Conservation (phyloP, 2,113 vertebrate genomes). For the Dascyllus trimaculatus region DNA sequence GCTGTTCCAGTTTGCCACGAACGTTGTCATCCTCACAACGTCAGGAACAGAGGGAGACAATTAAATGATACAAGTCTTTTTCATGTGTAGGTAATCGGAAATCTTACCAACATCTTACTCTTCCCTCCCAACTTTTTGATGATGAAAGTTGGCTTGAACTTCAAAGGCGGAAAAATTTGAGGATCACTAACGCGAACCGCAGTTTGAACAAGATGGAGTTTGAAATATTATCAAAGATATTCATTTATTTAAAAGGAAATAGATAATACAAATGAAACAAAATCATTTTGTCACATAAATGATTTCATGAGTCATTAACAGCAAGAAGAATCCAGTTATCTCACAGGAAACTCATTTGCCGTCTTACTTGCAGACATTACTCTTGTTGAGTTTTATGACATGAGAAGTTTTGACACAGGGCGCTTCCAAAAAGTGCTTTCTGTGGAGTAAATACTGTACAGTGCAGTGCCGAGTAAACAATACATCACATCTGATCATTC, state of each 20-base stretch:
- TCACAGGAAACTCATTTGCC: conserved; percentile 55
- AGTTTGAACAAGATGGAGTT: conserved; percentile 62
- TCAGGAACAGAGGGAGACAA: conserved; percentile 24
- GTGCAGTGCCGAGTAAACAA: conserved; percentile 81
- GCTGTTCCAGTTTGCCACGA: conserved; percentile 23
- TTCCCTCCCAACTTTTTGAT: conserved; percentile 37
- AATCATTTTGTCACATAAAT: conserved; percentile 68
- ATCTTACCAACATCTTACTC: conserved; percentile 2
- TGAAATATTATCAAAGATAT: conserved; percentile 78
- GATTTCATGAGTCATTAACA: conserved; percentile 74
- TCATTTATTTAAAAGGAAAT: conserved; percentile 82
- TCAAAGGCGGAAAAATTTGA: conserved; percentile 36
- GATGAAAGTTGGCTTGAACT: conserved; percentile 54
- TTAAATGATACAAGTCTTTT: not conserved
- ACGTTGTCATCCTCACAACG: conserved; percentile 7
- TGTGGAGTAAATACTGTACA: conserved; percentile 76
- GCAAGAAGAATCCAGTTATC: conserved; percentile 51
- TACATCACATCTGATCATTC: conserved; percentile 80
- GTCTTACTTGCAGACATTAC: conserved; percentile 49
- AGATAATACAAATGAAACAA: conserved; percentile 78
- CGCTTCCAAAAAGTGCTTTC: conserved; percentile 67
- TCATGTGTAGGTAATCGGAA: conserved; percentile 23
- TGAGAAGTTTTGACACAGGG: conserved; percentile 59
- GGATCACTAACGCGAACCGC: conserved; percentile 10
- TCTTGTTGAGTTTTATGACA: conserved; percentile 58